Evolutionary conservation across 2,888 invertebrate species (phyloP), one percentile per base, ranked within the genome.

Genomic region (Drosophila melanosoma): DNA sequence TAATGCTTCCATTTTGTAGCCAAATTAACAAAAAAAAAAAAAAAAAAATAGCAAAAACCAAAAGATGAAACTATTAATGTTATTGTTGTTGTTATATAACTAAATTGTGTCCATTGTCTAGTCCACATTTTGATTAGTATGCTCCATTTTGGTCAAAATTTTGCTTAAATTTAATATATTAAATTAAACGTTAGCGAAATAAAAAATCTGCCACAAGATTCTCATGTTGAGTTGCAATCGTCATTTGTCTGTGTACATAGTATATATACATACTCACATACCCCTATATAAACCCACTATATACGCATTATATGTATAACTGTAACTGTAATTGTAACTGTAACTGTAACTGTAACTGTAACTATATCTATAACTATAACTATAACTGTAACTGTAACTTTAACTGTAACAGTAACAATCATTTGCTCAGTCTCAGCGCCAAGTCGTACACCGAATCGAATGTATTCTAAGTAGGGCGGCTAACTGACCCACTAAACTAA

Each of bases 1-100:
- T 68, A 66, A 76, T 81, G 89, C 84, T 85, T 85, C 84, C 84
- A 85, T 85, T 88, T 86, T 83, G 87, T 86, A 85, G 88, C 85
- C 72, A 56, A 63, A 59, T 74, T 23, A 20, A 59, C 52, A 33
- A 45, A 36, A 20, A 36, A 36, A 20, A 36, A 40, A 6, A 48
- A 26, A 45, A 10, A 23, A 33, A 29, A 33, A 40, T 33, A n/a
- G 15, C 1, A 52, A 32, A 48, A 11, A 42, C 29, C 1, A 26
- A 48, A 53, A 63, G 54, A 57, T 48, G 12, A 67, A 81, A 69
- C 63, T 81, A 76, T 75, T 81, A 74, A 74, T 86, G 73, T 83
- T 84, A 76, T 73, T 54, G 72, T 79, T 82, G 82, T 84, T 87
- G 76, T 83, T 79, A 67, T 67, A 59, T 66, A 53, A 68, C 40